A percentile compares a stretch with the other conserved stretches of the same genome.
Evolutionary conservation across 2,797 vertebrate species (phyloP).

Genomic region (Nyctalus aviator): DNA sequence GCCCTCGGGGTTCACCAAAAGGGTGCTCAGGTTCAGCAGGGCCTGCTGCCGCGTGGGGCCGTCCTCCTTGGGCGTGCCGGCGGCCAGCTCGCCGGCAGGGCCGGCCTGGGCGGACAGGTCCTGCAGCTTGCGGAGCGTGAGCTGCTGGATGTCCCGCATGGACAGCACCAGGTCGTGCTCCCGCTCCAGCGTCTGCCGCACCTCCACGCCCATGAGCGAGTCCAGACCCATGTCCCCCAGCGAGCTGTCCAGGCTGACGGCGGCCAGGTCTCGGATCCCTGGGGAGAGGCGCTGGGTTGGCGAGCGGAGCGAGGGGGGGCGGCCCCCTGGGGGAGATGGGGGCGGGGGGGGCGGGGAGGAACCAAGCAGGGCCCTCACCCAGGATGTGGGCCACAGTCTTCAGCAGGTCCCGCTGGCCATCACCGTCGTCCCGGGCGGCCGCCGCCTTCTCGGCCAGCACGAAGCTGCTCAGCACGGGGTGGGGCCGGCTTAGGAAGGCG

Average conservation of each 20-base stretch:
- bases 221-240: slow-evolving; percentile 97
- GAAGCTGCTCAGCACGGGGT: slow-evolving; percentile 95
- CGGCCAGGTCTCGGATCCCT: slow-evolving; percentile 94
- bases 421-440: slow-evolving; percentile 83
- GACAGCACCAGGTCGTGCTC: slow-evolving; percentile 95
- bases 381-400: slow-evolving; percentile 95
- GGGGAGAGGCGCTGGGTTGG: background rate
- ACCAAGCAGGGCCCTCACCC: slow-evolving; percentile 86
- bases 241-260: slow-evolving; percentile 91
- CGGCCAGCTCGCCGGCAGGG: slow-evolving; percentile 79
- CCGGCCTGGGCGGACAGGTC: slow-evolving; percentile 89
- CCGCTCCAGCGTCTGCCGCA: slow-evolving; percentile 95
- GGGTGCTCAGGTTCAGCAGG: slow-evolving; percentile 89
- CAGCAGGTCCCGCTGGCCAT: slow-evolving; percentile 90
- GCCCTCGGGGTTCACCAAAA: slow-evolving; percentile 93
- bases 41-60: slow-evolving; percentile 77
- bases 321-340: no score
- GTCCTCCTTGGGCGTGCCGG: slow-evolving; percentile 77
- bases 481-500: slow-evolving; percentile 92
- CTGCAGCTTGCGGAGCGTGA: slow-evolving; percentile 94
- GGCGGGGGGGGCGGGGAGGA: background rate
- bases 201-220: slow-evolving; percentile 98
- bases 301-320: accelerated
- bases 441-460: slow-evolving; percentile 93
- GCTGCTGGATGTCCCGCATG: slow-evolving; percentile 95